phyloP scores from a whole-genome alignment of 2,888 invertebrate species.

The Cheilosia variabilis region DNA sequence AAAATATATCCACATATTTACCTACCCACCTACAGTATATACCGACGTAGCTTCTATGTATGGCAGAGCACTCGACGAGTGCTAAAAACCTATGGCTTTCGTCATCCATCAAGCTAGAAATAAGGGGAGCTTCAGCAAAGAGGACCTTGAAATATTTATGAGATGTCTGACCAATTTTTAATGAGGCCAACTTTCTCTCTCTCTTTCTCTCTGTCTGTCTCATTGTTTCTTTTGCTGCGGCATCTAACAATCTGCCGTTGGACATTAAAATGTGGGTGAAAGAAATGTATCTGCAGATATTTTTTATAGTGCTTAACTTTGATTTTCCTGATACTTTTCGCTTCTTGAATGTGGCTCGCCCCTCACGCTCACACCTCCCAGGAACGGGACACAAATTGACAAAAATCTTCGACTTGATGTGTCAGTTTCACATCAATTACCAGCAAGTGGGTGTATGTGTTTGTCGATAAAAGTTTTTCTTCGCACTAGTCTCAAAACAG shows the following conservation, averaged over 20 bases:
- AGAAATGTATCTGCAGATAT: background rate
- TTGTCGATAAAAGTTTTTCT: constrained; percentile 40
- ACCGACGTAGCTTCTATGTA: constrained; percentile 19
- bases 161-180: constrained; percentile 79
- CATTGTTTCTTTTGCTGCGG: constrained; percentile 47
- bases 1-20: constrained; percentile 36
- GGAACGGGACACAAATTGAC: constrained; percentile 38
- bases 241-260: constrained; percentile 40
- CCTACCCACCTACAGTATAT: constrained; percentile 4
- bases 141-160: constrained; percentile 78
- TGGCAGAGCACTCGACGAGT: constrained; percentile 61
- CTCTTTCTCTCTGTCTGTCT: constrained; percentile 40
- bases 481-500: constrained; percentile 34
- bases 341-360: background rate
- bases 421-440: constrained; percentile 35
- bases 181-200: constrained; percentile 77
- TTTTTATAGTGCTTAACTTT: constrained; percentile 7
- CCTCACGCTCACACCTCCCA: background rate
- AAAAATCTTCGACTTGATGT: constrained; percentile 30
- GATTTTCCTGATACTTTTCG: background rate
- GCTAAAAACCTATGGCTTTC: constrained; percentile 76
- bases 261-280: constrained; percentile 14
- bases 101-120: constrained; percentile 76
- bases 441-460: background rate
- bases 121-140: constrained; percentile 60